Evolutionary conservation across 2,113 vertebrate species (phyloP).

Genomic region (Fulmarus glacialis): DNA sequence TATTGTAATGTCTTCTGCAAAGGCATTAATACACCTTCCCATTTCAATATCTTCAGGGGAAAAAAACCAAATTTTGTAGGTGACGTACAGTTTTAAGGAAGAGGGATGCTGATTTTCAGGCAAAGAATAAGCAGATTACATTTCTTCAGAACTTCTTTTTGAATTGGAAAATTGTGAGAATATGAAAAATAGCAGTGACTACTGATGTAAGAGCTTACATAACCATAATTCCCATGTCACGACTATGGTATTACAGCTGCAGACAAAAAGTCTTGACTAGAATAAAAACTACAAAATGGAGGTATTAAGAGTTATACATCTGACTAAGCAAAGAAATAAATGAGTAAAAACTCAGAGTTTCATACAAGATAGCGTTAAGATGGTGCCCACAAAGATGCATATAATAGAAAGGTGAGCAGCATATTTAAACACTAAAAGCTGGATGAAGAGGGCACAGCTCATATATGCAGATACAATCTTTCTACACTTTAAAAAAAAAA

Average conservation of each 20-base stretch:
- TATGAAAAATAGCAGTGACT: not conserved
- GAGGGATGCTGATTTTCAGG: not conserved
- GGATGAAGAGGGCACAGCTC: not conserved
- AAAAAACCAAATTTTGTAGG: not conserved
- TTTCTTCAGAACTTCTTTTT: not conserved
- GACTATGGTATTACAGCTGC: rapidly evolving
- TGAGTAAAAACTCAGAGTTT: not conserved
- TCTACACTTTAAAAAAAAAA: no score
- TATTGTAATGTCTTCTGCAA: no score
- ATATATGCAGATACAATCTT: not conserved
- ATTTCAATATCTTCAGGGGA: rapidly evolving
- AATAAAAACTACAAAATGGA: not conserved
- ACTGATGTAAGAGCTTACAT: not conserved
- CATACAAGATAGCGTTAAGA: rapidly evolving
- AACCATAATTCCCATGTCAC: not conserved
- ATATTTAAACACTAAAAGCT: not conserved
- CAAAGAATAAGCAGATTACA: not conserved
- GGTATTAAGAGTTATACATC: not conserved
- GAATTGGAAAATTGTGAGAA: not conserved
- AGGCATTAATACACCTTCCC: not conserved
- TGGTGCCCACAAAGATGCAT: not conserved
- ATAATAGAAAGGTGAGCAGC: not conserved
- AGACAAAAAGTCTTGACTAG: not conserved
- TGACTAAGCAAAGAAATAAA: not conserved
- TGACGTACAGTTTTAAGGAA: not conserved